Evolutionary conservation across 2,888 invertebrate genomes (phyloP), one percentile per base, ranked within the genome.

Genomic region (Dryobota labecula): DNA sequence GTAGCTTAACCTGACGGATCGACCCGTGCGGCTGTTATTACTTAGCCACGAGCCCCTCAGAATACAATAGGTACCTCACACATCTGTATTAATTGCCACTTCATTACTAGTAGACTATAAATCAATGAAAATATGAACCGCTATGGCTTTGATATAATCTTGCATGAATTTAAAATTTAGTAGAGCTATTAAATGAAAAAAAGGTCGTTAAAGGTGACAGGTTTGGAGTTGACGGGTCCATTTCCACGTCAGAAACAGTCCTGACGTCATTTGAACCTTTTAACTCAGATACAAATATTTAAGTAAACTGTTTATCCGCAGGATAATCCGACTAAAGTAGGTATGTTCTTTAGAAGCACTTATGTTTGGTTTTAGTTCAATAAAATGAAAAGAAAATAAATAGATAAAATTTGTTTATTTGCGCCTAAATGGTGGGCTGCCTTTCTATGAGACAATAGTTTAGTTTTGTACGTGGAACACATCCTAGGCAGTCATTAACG

Each of bases 191-290:
- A 18, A 33, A 43, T 51, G 13, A 30, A 47, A 47, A 53, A 76
- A 76, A 33, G 0, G 24, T 24, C 45, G 9, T 43, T 61, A 15
- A 15, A 9, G 7, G 20, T 57, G 41, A 64, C 45, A 61, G 49
- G 20, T 45, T 30, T 65, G 70, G 24, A 57, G 15, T 43, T 47
- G 66, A 61, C 76, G 36, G 61, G 20, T 45, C 24, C 30, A 76
- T 30, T 41, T 38, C 41, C 27, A 58, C 41, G 76, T 66, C 76
- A 53, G 15, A 20, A 7, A 9, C 81, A 80, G 36, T 47, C 9
- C 7, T 62, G 56, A 53, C 76, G 68, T 53, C 57, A 51, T 57
- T 53, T 41, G 41, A 80, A 43, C 70, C 36, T 43, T 70, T 36
- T 76, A 53, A 45, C 43, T 30, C 20, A 8, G 38, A 67, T 67